Conservation (phyloP, 2,797 vertebrate genomes). For the Adelosebastes latens region DNA sequence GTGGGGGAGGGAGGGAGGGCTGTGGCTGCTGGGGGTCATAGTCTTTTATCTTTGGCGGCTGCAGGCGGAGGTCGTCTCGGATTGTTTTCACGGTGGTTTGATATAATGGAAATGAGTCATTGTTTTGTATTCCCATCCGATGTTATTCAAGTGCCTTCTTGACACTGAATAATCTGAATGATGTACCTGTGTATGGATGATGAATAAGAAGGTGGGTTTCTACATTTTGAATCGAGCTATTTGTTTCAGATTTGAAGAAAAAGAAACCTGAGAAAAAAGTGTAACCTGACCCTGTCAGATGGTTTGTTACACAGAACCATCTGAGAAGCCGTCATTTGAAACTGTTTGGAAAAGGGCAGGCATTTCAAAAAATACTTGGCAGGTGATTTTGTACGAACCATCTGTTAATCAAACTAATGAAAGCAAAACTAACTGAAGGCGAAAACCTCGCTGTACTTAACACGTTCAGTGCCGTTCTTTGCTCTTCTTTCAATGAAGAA, state of each 20-base stretch:
- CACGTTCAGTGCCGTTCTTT: no score
- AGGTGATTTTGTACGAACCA: no score
- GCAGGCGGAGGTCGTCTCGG: neutral
- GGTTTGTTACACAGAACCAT: no score
- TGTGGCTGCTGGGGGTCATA: neutral
- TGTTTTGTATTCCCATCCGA: slow-evolving; percentile 11
- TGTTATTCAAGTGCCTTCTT: neutral
- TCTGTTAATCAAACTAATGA: no score
- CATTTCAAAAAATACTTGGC: no score
- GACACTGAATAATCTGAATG: slow-evolving; percentile 18
- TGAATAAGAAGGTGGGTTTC: slow-evolving; percentile 14
- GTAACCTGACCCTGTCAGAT: no score
- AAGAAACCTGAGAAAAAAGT: no score
- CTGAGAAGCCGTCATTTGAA: no score
- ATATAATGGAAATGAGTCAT: slow-evolving; percentile 13
- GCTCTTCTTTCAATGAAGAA: no score
- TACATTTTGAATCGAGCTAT: neutral
- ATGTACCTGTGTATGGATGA: neutral
- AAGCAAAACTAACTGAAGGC: no score
- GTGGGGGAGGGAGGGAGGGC: neutral
- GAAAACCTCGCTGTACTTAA: no score
- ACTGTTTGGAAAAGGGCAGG: no score
- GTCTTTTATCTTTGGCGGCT: slow-evolving; percentile 12
- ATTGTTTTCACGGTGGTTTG: slow-evolving; percentile 12
- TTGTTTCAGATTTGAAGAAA: neutral